Evolutionary conservation across 2,113 vertebrate species (phyloP).

Genomic region (Stegostoma tigrinum): DNA sequence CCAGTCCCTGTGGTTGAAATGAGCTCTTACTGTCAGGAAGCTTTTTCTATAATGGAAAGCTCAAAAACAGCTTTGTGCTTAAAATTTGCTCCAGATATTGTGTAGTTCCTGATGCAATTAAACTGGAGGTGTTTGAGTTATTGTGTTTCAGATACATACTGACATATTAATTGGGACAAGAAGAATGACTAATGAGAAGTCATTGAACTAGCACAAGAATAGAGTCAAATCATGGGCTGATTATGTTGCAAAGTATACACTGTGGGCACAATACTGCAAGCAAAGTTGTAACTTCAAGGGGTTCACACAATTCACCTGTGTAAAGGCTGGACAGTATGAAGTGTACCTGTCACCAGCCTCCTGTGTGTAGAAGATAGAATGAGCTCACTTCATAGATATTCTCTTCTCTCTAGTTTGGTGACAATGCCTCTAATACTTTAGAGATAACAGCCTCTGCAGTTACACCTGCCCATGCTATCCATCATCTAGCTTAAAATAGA

Average conservation of each 20-base stretch:
- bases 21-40: background rate
- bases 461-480: background rate
- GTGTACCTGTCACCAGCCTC: background rate
- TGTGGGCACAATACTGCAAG: background rate
- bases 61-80: background rate
- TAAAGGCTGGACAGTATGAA: background rate
- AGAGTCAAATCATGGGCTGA: constrained; percentile 11
- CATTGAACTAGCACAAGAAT: constrained; percentile 7
- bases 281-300: background rate
- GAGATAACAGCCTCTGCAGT: constrained; percentile 15
- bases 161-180: constrained; percentile 33
- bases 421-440: background rate
- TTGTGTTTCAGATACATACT: background rate
- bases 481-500: background rate
- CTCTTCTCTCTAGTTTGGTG: background rate
- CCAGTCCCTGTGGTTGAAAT: background rate
- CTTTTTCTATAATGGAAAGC: background rate
- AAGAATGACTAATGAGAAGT: constrained; percentile 15
- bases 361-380: background rate
- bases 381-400: background rate
- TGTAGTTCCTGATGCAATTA: background rate
- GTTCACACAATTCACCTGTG: background rate
- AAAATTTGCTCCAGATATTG: background rate
- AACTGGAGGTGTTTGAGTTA: constrained; percentile 27
- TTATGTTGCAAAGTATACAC: background rate